Percentiles rank a stretch among this genome's conserved stretches.
phyloP scores from a whole-genome alignment of 2,797 vertebrate genomes.

The Chrosomus eos region DNA sequence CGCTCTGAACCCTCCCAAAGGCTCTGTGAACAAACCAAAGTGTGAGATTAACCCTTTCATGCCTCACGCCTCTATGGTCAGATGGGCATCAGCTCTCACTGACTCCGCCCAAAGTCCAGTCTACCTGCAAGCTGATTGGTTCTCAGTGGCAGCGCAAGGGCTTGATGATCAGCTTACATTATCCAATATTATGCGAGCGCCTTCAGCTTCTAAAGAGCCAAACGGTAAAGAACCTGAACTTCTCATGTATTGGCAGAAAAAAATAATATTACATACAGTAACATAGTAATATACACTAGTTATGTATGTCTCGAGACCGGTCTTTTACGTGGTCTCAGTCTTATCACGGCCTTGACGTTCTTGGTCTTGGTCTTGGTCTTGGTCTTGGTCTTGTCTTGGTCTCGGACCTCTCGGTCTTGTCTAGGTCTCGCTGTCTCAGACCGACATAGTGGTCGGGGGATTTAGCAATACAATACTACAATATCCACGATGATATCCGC shows the following conservation, averaged over 20 bases:
- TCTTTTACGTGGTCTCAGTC: too few relatives aligned
- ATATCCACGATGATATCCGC: too few relatives aligned
- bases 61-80: conserved; percentile 75
- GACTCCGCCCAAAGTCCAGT: conserved; percentile 74
- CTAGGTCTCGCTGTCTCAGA: too few relatives aligned
- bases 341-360: too few relatives aligned
- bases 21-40: conserved; percentile 69
- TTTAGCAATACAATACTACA: too few relatives aligned
- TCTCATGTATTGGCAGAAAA: neutral
- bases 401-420: too few relatives aligned
- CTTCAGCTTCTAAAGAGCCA: conserved; percentile 64
- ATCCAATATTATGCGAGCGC: conserved; percentile 70
- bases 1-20: conserved; percentile 67
- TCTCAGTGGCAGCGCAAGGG: conserved; percentile 70
- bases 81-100: conserved; percentile 78
- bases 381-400: too few relatives aligned
- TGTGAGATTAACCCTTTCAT: conserved; percentile 85
- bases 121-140: conserved; percentile 82
- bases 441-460: too few relatives aligned
- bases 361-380: too few relatives aligned
- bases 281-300: too few relatives aligned
- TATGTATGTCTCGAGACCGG: too few relatives aligned
- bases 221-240: conserved; percentile 58
- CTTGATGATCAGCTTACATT: conserved; percentile 66
- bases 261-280: too few relatives aligned